A percentile compares a stretch with the other conserved stretches of the same genome.
These are phyloP conservation scores for Drosophila watanabei DNA, from an alignment of 1,140 invertebrate species.

Conservation along the genomic window DNA sequence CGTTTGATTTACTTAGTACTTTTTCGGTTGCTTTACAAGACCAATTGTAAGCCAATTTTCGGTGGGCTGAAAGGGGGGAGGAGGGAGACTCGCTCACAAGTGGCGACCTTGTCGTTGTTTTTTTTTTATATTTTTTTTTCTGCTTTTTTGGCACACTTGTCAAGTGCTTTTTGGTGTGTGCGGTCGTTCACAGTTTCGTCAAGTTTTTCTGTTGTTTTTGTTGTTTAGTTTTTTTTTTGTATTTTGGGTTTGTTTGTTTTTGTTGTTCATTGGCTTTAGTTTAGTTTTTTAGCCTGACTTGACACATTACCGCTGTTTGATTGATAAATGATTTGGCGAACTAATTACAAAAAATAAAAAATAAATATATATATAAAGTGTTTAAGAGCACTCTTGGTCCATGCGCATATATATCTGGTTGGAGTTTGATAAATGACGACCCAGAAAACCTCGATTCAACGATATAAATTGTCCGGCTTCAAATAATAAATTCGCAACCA, in stretches of 20 bases:
- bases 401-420: slow-evolving; percentile 12
- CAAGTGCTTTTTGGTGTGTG: slow-evolving; percentile 26
- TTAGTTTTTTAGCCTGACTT: slow-evolving; percentile 36
- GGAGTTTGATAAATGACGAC: slow-evolving; percentile 40
- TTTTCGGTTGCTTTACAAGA: slow-evolving; percentile 49
- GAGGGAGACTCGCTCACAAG: slow-evolving; percentile 16
- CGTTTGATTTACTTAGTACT: slow-evolving; percentile 59
- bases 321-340: slow-evolving; percentile 79
- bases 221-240: slow-evolving; percentile 6
- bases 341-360: slow-evolving; percentile 65
- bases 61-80: slow-evolving; percentile 21
- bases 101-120: slow-evolving; percentile 61
- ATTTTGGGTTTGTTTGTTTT: slow-evolving; percentile 14
- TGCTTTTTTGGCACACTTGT: slow-evolving; percentile 70
- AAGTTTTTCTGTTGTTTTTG: slow-evolving; percentile 35
- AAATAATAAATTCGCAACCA: slow-evolving; percentile 5
- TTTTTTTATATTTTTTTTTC: slow-evolving; percentile 3
- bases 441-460: slow-evolving; percentile 20
- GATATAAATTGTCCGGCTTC: slow-evolving; percentile 21
- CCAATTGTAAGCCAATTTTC: slow-evolving; percentile 84
- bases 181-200: slow-evolving; percentile 34
- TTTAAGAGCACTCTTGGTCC: slow-evolving; percentile 8
- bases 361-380: slow-evolving; percentile 8
- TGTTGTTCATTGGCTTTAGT: slow-evolving; percentile 4
- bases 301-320: slow-evolving; percentile 75